These are phyloP conservation scores for Cephalopholis sonnerati DNA, from an alignment of 2,113 vertebrate genomes.

Conservation along the genomic window DNA sequence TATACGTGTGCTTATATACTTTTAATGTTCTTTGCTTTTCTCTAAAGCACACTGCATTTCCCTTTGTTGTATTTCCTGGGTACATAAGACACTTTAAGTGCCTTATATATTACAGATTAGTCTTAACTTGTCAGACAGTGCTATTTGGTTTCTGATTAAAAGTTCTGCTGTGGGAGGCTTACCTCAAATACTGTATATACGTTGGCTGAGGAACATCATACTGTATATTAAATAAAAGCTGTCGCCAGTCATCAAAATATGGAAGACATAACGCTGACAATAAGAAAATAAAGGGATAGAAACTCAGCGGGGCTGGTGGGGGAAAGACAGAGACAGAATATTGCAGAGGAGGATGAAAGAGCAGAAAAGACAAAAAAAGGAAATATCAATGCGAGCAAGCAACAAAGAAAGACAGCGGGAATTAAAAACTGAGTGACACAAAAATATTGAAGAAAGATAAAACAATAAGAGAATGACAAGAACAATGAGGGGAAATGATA, in stretches of 20 bases:
- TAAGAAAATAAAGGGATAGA: conserved; percentile 24
- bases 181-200: not conserved
- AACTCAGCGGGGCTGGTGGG: conserved; percentile 14
- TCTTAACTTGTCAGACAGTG: not conserved
- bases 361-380: conserved; percentile 22
- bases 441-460: conserved; percentile 46
- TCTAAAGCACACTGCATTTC: not conserved
- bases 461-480: conserved; percentile 35
- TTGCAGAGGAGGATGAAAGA: conserved; percentile 65
- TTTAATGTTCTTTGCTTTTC: not conserved
- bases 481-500: conserved; percentile 34
- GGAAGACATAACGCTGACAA: conserved; percentile 11
- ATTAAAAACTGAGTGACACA: conserved; percentile 47
- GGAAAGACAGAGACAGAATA: conserved; percentile 28
- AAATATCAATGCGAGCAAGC: conserved; percentile 32
- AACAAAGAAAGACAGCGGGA: conserved; percentile 40
- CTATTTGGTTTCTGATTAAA: not conserved
- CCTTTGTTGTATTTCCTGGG: not conserved
- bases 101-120: not conserved
- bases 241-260: conserved; percentile 7
- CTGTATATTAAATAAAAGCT: conserved; percentile 21
- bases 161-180: not conserved
- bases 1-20: not conserved
- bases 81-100: not conserved
- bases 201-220: not conserved